Evolutionary conservation across 2,797 vertebrate genomes (phyloP).

Genomic region (Glyptemys insculpta): DNA sequence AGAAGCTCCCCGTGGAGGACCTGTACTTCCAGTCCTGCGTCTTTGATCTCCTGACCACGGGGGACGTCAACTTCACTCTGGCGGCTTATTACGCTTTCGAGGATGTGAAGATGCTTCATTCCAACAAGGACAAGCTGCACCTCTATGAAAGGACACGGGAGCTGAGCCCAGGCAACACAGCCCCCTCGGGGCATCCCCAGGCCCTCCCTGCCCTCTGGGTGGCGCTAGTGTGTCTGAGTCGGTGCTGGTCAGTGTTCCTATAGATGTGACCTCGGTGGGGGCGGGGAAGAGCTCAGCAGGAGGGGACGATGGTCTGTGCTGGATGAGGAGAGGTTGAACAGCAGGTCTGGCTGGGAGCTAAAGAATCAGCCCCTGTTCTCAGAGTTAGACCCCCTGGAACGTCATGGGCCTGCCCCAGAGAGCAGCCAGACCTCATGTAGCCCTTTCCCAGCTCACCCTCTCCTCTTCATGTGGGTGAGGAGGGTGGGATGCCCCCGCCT

Average conservation of each 20-base stretch:
- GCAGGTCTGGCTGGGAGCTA: neutral
- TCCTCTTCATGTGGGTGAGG: neutral
- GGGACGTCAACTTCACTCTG: conserved; percentile 97
- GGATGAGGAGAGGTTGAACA: neutral
- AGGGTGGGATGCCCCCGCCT: neutral
- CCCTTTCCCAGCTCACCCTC: neutral
- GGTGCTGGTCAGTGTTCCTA: conserved; percentile 79
- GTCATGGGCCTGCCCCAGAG: neutral
- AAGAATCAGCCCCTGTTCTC: neutral
- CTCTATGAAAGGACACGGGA: conserved; percentile 89
- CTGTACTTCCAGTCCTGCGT: conserved; percentile 98
- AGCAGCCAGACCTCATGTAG: neutral
- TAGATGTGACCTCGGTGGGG: conserved; percentile 71
- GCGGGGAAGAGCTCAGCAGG: conserved; percentile 5
- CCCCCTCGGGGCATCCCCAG: neutral
- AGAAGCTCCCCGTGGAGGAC: conserved; percentile 96
- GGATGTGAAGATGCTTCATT: conserved; percentile 96
- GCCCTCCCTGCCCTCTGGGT: conserved; percentile 65
- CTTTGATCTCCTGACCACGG: conserved; percentile 96
- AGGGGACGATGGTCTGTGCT: neutral
- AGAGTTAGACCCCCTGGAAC: neutral
- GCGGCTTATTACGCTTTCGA: conserved; percentile 98
- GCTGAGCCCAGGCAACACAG: conserved; percentile 60
- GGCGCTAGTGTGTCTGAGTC: conserved; percentile 80
- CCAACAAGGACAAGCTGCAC: conserved; percentile 93